These are phyloP conservation scores for Diglossa cyanea DNA, from an alignment of 2,797 vertebrate genomes.

Conservation along the genomic window DNA sequence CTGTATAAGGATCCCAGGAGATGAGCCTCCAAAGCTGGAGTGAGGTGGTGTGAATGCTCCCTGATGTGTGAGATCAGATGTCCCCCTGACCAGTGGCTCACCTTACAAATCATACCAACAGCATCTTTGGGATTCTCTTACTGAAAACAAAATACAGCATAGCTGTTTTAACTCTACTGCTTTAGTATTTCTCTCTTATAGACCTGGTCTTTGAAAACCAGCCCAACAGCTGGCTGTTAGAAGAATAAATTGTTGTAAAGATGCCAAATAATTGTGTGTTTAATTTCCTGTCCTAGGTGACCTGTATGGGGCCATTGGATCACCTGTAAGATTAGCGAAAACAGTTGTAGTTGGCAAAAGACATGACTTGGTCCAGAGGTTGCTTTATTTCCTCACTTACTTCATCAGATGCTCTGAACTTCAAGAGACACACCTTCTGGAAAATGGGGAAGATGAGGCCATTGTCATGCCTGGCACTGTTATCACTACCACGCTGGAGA, in stretches of 20 bases:
- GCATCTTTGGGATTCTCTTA: background rate
- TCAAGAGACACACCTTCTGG: constrained; percentile 92
- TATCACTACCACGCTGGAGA: constrained; percentile 94
- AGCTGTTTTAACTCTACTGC: background rate
- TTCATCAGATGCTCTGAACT: constrained; percentile 98
- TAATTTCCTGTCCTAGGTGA: constrained; percentile 81
- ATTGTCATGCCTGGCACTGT: constrained; percentile 96
- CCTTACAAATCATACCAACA: background rate
- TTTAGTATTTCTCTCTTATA: background rate
- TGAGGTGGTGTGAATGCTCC: background rate
- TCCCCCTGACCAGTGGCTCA: background rate
- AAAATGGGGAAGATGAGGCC: constrained; percentile 93
- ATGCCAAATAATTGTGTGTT: background rate
- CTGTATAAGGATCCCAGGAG: constrained; percentile 35
- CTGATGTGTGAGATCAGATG: background rate
- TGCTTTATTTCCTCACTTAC: constrained; percentile 97
- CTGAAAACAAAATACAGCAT: background rate
- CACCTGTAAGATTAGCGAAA: constrained; percentile 89
- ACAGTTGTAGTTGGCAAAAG: constrained; percentile 92
- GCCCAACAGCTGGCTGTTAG: background rate
- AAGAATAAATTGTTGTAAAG: background rate
- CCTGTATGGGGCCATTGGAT: constrained; percentile 95
- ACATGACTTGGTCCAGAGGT: constrained; percentile 93
- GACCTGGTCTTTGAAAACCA: background rate
- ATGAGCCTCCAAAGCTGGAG: background rate